Conservation (phyloP, 2,888 invertebrate species). For the Drosophila mulleri region DNA sequence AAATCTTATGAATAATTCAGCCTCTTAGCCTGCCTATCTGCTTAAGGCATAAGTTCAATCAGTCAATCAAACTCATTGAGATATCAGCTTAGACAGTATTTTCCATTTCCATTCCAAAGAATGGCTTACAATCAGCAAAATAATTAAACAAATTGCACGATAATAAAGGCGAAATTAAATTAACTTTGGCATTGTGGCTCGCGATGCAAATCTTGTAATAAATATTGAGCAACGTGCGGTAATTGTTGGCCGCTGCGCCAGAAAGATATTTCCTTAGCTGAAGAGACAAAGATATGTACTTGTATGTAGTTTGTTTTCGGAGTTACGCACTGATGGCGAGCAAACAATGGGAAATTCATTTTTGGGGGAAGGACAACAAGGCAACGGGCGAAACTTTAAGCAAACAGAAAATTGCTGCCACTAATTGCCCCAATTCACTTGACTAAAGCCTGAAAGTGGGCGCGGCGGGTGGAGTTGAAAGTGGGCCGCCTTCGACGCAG, state of each 20-base stretch:
- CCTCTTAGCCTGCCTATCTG: not conserved
- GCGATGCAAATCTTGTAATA: conserved; percentile 11
- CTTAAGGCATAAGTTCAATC: not conserved
- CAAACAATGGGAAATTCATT: conserved; percentile 41
- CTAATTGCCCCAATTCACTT: conserved; percentile 77
- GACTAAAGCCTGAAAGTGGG: conserved; percentile 29
- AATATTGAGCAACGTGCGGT: conserved; percentile 1
- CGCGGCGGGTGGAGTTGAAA: not conserved
- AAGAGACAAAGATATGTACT: conserved; percentile 2
- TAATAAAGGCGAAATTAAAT: conserved; percentile 36
- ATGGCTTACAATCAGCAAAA: conserved; percentile 22
- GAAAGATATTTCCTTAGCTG: conserved; percentile 13
- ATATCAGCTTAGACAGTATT: not conserved
- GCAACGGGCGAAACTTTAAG: conserved; percentile 57
- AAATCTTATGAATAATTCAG: too few species aligned
- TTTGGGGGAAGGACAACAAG: conserved; percentile 5
- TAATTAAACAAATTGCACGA: conserved; percentile 44
- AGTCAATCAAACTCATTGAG: not conserved
- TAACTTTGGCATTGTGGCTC: conserved; percentile 1
- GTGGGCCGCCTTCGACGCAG: not conserved
- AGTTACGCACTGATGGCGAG: conserved; percentile 8
- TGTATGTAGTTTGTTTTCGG: not conserved
- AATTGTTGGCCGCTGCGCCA: not conserved
- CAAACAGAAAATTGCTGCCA: conserved; percentile 77
- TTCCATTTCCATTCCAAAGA: too few species aligned